Evolutionary conservation across 2,113 vertebrate species (phyloP).

Genomic region (Cervus canadensis): DNA sequence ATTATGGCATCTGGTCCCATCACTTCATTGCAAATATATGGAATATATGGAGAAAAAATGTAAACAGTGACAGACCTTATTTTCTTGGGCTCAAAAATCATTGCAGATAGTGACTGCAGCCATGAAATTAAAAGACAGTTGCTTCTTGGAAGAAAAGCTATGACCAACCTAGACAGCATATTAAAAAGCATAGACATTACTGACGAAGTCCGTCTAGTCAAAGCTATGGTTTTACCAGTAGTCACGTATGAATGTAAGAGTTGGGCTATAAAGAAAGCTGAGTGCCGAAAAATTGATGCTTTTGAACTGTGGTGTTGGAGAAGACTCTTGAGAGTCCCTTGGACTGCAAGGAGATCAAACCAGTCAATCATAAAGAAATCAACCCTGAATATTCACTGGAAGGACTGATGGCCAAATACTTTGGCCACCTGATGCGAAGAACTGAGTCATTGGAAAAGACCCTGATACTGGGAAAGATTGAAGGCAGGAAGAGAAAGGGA

Average conservation of each 20-base stretch:
- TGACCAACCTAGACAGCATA: background rate
- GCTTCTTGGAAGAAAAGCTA: background rate
- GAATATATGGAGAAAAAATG: background rate
- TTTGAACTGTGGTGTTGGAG: background rate
- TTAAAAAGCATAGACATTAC: background rate
- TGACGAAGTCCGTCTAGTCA: background rate
- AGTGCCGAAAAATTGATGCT: rapidly evolving
- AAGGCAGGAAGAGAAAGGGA: background rate
- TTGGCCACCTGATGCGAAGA: background rate
- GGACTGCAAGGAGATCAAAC: background rate
- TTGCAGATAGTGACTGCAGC: background rate
- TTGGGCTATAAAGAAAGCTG: background rate
- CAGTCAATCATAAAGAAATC: background rate
- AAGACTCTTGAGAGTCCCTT: background rate
- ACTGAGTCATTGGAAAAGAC: background rate
- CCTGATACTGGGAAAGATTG: background rate
- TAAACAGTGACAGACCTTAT: background rate
- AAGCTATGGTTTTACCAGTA: background rate
- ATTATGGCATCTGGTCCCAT: background rate
- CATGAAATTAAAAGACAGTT: background rate
- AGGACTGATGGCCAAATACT: background rate
- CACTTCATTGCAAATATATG: background rate
- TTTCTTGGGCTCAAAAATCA: background rate
- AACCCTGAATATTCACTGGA: background rate
- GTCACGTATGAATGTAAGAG: background rate